Percentiles rank a stretch among this genome's conserved stretches.
phyloP scores from a whole-genome alignment of 2,888 invertebrate genomes.

The Nephrotoma flavescens region DNA sequence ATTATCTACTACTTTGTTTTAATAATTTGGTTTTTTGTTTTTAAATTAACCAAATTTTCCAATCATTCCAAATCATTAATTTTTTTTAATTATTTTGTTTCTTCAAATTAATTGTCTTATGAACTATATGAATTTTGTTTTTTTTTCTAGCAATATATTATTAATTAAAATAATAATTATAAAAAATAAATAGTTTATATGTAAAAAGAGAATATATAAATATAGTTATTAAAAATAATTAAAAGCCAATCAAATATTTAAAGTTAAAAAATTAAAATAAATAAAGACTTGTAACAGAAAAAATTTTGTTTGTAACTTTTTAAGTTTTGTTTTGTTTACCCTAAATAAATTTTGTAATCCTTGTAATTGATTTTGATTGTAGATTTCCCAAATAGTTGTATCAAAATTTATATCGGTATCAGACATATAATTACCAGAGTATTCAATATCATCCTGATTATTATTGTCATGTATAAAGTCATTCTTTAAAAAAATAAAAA shows the following conservation, averaged over 20 bases:
- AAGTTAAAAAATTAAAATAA: neutral
- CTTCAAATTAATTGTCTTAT: neutral
- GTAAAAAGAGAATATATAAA: neutral
- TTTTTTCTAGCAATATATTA: neutral
- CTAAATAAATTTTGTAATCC: conserved; percentile 13
- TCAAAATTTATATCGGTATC: conserved; percentile 12
- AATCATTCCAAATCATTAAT: neutral
- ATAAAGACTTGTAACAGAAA: neutral
- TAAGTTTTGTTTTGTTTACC: conserved; percentile 11
- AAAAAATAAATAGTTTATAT: neutral
- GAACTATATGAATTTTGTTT: neutral
- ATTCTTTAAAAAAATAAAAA: neutral
- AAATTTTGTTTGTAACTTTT: neutral
- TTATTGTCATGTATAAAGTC: neutral
- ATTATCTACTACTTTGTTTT: neutral
- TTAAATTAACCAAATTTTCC: neutral
- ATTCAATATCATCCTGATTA: neutral
- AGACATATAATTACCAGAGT: conserved; percentile 2
- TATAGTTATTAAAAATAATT: neutral
- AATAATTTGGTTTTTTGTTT: neutral
- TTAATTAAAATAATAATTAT: neutral
- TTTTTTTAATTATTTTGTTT: neutral
- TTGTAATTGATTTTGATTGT: conserved; percentile 12
- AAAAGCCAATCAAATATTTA: conserved; percentile 2
- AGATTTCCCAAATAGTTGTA: conserved; percentile 15